Conservation (phyloP, 2,797 vertebrate species). For the Margarornis squamiger region DNA sequence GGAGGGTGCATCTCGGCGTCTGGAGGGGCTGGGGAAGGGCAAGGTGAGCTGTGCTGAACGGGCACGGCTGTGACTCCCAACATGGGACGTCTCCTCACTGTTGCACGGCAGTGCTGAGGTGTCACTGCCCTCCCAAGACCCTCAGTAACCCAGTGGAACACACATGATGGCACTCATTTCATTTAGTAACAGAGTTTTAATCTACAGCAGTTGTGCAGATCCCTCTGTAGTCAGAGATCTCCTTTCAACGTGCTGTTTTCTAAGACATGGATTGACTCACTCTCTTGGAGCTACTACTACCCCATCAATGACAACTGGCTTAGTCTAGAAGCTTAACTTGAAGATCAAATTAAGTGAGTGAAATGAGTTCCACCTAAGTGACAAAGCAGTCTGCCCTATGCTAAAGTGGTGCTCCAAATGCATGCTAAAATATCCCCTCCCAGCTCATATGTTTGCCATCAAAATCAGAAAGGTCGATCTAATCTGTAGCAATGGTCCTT, state of each 20-base stretch:
- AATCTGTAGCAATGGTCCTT: not conserved
- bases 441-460: not conserved
- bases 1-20: not conserved
- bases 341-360: not conserved
- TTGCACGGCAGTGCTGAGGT: not conserved
- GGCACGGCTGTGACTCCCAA: fast-evolving
- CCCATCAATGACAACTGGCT: not conserved
- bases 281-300: not conserved
- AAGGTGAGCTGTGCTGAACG: not conserved
- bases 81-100: no score
- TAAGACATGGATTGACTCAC: not conserved
- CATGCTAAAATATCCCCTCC: not conserved
- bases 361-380: not conserved
- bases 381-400: not conserved
- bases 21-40: not conserved
- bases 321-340: not conserved
- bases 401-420: not conserved
- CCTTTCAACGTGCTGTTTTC: not conserved
- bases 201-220: not conserved
- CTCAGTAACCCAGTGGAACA: not conserved
- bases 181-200: not conserved
- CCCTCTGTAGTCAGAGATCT: not conserved
- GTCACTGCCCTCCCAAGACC: not conserved
- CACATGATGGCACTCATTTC: not conserved
- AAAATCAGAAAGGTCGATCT: not conserved